phyloP scores from a whole-genome alignment of 2,888 invertebrate species.

The Apeira syringaria region DNA sequence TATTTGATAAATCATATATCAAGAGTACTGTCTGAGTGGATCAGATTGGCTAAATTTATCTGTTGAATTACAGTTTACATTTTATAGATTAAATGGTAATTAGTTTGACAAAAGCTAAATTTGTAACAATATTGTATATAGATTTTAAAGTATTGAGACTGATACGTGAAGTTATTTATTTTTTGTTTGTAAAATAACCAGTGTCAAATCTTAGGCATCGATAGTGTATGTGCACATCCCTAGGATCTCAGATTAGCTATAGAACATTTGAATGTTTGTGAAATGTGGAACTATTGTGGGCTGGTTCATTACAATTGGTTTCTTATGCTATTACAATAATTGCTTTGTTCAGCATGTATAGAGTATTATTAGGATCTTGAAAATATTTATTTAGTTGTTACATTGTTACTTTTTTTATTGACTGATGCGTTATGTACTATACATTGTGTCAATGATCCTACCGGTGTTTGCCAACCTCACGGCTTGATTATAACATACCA shows the following conservation, averaged over 20 bases:
- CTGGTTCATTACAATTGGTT: not conserved
- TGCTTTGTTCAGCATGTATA: not conserved
- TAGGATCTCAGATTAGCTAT: slow-evolving; percentile 65
- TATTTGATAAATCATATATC: slow-evolving; percentile 34
- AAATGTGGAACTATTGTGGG: slow-evolving; percentile 3
- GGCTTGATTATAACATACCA: not conserved
- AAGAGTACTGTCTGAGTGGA: too few relatives aligned
- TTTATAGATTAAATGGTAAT: slow-evolving; percentile 38
- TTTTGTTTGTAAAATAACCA: slow-evolving; percentile 77
- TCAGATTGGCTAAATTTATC: slow-evolving; percentile 44
- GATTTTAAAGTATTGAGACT: slow-evolving; percentile 79
- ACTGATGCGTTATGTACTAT: not conserved
- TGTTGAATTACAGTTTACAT: slow-evolving; percentile 36
- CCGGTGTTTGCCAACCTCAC: slow-evolving; percentile 3
- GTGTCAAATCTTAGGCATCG: slow-evolving; percentile 74
- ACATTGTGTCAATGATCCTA: not conserved
- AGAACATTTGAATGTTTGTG: slow-evolving; percentile 4
- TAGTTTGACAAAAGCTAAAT: slow-evolving; percentile 62
- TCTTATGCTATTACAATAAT: not conserved
- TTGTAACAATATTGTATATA: slow-evolving; percentile 76
- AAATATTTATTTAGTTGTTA: slow-evolving; percentile 2
- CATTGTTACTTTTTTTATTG: not conserved
- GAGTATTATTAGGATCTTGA: too few relatives aligned
- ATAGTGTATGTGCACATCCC: slow-evolving; percentile 57
- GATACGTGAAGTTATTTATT: slow-evolving; percentile 81